These are phyloP conservation scores for Euplexia lucipara DNA, from an alignment of 2,888 invertebrate genomes.

Conservation along the genomic window DNA sequence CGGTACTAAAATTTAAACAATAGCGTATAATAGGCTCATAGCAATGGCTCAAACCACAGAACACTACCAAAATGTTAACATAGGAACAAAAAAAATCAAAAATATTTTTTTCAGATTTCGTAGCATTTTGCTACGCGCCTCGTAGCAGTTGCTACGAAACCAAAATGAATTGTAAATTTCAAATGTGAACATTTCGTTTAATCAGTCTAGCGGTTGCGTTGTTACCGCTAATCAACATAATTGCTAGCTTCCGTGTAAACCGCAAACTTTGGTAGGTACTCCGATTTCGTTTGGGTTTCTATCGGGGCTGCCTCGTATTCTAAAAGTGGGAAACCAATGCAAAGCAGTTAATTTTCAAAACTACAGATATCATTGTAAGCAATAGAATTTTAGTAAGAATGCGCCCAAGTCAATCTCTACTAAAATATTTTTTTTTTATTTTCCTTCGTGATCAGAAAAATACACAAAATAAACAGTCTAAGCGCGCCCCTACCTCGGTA, in stretches of 20 bases:
- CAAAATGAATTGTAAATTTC: slow-evolving; percentile 22
- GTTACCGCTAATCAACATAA: slow-evolving; percentile 39
- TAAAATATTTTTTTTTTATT: no score
- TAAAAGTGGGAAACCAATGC: no score
- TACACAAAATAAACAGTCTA: no score
- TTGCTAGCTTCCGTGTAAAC: slow-evolving; percentile 45
- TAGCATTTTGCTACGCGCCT: slow-evolving; percentile 17
- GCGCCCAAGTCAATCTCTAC: no score
- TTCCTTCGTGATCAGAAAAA: no score
- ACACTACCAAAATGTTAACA: not conserved
- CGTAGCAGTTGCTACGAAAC: slow-evolving; percentile 40
- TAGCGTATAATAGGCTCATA: not conserved
- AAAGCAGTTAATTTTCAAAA: no score
- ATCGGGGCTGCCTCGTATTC: not conserved
- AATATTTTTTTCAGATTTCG: not conserved
- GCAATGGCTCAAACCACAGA: not conserved
- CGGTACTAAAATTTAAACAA: not conserved
- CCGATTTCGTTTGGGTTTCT: not conserved
- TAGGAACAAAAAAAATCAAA: not conserved
- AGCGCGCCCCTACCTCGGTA: no score
- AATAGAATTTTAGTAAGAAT: no score
- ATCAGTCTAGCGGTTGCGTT: slow-evolving; percentile 29
- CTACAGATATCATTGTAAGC: no score
- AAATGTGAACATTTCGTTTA: slow-evolving; percentile 27
- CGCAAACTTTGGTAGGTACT: slow-evolving; percentile 6